Evolutionary conservation across 2,888 invertebrate species (phyloP).

Genomic region (Volucella zonaria): DNA sequence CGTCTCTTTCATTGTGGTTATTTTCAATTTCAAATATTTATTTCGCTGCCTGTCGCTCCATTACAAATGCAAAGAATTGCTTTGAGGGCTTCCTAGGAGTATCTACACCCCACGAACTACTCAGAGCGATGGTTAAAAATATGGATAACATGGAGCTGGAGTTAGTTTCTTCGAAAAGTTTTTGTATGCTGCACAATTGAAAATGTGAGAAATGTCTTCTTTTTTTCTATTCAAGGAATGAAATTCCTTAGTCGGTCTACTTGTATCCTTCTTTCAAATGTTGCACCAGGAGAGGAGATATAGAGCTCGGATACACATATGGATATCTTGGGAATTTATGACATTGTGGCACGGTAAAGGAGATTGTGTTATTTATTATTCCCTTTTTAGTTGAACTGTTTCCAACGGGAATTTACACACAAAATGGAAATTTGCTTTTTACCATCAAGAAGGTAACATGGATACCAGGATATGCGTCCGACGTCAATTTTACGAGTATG

Average conservation of each 20-base stretch:
- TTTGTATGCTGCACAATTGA: background rate
- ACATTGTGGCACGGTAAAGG: conserved; percentile 26
- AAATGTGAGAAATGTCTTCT: conserved; percentile 24
- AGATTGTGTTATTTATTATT: conserved; percentile 38
- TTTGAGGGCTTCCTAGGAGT: conserved; percentile 1
- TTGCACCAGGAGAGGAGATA: too few species aligned
- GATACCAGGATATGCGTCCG: too few species aligned
- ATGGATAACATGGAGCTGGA: conserved; percentile 8
- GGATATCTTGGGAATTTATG: conserved; percentile 36
- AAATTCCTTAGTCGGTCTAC: conserved; percentile 25
- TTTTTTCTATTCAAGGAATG: background rate
- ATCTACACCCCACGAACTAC: background rate
- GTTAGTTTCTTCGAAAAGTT: background rate
- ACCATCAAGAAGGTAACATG: too few species aligned
- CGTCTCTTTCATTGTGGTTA: conserved; percentile 36
- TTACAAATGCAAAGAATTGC: conserved; percentile 45
- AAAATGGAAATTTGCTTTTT: background rate
- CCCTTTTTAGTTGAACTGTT: background rate
- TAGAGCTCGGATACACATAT: background rate
- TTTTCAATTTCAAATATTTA: conserved; percentile 51
- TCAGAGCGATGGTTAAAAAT: background rate
- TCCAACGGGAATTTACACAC: background rate
- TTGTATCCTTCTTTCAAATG: background rate
- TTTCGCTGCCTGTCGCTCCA: conserved; percentile 54
- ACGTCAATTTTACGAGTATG: too few species aligned